Evolutionary conservation across 1,140 invertebrate species (phyloP).

Genomic region (Pomacea maculata): DNA sequence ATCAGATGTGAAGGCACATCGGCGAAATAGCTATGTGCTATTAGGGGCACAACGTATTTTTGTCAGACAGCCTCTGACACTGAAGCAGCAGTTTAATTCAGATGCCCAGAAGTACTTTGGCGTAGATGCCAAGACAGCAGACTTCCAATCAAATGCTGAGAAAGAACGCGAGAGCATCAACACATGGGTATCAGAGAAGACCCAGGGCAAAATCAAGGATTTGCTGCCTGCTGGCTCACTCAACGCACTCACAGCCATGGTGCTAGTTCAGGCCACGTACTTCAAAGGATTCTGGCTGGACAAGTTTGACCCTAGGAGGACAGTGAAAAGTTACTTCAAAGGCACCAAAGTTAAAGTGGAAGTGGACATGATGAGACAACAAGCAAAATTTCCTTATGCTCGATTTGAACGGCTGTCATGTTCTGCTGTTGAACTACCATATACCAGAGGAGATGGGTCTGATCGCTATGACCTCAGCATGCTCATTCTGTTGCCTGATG

Average conservation of each 20-base stretch:
- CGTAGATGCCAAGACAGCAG: constrained; percentile 7
- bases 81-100: constrained; percentile 23
- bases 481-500: constrained; percentile 78
- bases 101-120: constrained; percentile 22
- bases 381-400: constrained; percentile 71
- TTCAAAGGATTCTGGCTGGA: constrained; percentile 81
- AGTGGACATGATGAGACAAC: constrained; percentile 71
- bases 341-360: constrained; percentile 11
- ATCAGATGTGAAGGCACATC: neutral
- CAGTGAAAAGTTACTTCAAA: constrained; percentile 64
- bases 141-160: constrained; percentile 25
- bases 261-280: constrained; percentile 81
- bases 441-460: constrained; percentile 67
- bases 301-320: constrained; percentile 72
- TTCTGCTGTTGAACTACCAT: constrained; percentile 77
- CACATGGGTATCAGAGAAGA: constrained; percentile 74
- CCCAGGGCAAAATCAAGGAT: constrained; percentile 72
- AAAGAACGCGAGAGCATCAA: constrained; percentile 70
- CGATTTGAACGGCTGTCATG: constrained; percentile 77
- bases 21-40: constrained; percentile 10
- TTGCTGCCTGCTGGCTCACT: constrained; percentile 68
- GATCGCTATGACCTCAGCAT: constrained; percentile 65
- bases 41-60: constrained; percentile 27
- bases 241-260: constrained; percentile 70
- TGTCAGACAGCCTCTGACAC: constrained; percentile 10